Conservation (phyloP, 2,113 vertebrate genomes). For the Atrichornis clamosus region DNA sequence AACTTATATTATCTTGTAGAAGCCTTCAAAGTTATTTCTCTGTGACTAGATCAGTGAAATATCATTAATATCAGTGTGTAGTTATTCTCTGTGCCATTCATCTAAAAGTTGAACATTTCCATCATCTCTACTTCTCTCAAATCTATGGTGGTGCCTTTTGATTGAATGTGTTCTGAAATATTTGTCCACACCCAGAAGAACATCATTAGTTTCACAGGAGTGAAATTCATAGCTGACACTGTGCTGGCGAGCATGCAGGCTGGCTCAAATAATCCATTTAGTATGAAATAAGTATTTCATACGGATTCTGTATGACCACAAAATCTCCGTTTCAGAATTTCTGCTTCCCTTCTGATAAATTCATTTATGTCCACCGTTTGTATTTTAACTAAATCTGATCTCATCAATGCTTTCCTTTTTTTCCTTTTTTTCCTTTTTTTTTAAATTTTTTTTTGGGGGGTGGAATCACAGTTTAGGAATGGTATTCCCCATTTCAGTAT, state of each 20-base stretch:
- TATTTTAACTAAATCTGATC: not conserved
- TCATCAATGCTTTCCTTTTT: fast-evolving
- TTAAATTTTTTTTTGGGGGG: fast-evolving
- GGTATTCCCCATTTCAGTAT: not conserved
- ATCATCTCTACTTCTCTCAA: not conserved
- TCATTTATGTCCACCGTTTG: not conserved
- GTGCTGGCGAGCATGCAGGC: too few relatives aligned
- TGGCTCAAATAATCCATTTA: not conserved
- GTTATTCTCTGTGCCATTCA: not conserved
- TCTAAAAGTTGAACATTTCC: not conserved
- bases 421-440: too few relatives aligned
- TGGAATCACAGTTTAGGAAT: fast-evolving
- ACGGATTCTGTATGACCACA: not conserved
- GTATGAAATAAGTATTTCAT: not conserved
- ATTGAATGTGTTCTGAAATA: not conserved
- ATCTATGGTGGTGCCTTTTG: not conserved
- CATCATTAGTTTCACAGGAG: not conserved
- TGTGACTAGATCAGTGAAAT: not conserved
- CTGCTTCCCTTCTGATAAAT: not conserved
- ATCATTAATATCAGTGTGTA: not conserved
- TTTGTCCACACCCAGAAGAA: not conserved
- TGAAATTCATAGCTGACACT: not conserved
- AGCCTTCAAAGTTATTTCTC: not conserved
- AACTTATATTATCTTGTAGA: not conserved
- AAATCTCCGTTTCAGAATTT: not conserved